Conservation (phyloP, 2,888 invertebrate species). For the Parnassius orleans region DNA sequence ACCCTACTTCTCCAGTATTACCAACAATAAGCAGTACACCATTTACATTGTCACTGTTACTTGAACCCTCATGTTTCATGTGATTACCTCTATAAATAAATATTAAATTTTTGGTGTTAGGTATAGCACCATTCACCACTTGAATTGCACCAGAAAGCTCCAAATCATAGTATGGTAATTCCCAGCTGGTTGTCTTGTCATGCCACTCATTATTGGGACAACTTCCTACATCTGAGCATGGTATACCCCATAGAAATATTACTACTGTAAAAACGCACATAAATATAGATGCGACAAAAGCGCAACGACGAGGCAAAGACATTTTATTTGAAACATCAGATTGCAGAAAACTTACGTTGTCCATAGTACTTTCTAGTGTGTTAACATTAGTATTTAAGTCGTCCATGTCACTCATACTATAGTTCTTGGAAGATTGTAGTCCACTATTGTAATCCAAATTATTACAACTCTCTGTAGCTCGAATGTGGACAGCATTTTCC, state of each 20-base stretch:
- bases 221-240: slow-evolving; percentile 86
- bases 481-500: slow-evolving; percentile 58
- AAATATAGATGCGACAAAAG: slow-evolving; percentile 86
- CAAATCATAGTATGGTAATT: slow-evolving; percentile 84
- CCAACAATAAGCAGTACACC: slow-evolving; percentile 87
- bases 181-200: slow-evolving; percentile 84
- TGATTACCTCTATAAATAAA: slow-evolving; percentile 87
- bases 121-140: slow-evolving; percentile 83
- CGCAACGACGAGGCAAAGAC: slow-evolving; percentile 84
- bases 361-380: slow-evolving; percentile 73
- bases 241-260: slow-evolving; percentile 87
- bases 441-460: slow-evolving; percentile 73
- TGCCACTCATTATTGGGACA: slow-evolving; percentile 81
- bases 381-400: slow-evolving; percentile 71
- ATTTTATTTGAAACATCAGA: slow-evolving; percentile 79
- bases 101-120: slow-evolving; percentile 85
- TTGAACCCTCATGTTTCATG: slow-evolving; percentile 75
- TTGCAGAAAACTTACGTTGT: slow-evolving; percentile 73
- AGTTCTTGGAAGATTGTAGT: slow-evolving; percentile 67
- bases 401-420: slow-evolving; percentile 72
- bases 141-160: slow-evolving; percentile 86
- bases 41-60: slow-evolving; percentile 75
- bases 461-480: slow-evolving; percentile 62
- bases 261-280: slow-evolving; percentile 86
- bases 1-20: slow-evolving; percentile 85